Evolutionary conservation across 2,113 vertebrate genomes (phyloP), one percentile per base, ranked within the genome.

Genomic region (Numenius arquata): DNA sequence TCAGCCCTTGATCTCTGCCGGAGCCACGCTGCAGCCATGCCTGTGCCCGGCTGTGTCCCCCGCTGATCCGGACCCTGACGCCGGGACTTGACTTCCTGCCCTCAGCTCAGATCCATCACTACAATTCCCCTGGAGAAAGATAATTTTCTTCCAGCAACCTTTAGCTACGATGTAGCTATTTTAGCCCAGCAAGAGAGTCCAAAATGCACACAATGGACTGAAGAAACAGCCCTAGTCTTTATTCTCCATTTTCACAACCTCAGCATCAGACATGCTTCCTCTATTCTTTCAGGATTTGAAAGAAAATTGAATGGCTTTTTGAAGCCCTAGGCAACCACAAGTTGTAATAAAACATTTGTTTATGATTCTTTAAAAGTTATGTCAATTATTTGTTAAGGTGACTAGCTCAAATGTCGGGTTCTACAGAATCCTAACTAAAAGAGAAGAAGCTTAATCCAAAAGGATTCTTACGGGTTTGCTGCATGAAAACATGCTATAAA

Each of bases 291-390:
- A 72, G 34, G 13, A 41, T 20, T 40, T 62, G 45, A 65, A 75
- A 68, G 25, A n/a, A 65, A 82, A 30, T 0, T 0, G 11, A 40
- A 53, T 1, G 4, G 0, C 1, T 43, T 72, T 38, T 30, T 13
- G 8, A n/a, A 58, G 32, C 68, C 34, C n/a, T 53, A 45, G 48
- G 12, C 7, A 43, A 65, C 10, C 25, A 12, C 3, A 56, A 50
- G 13, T 22, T 53, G 5, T 22, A 85, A 20, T 23, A 66, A 55
- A 74, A 23, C 18, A 59, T 14, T 27, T 76, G 8, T 14, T 91
- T 27, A 41, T 8, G 5, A 48, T 34, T 34, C 11, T 19, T 63
- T 26, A 15, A 25, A 56, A 85, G 34, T 23, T 81, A 45, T 15
- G 86, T 74, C 11, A 32, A 15, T 50, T 88, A 71, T 22, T 62